These are phyloP conservation scores for Ooceraea biroi DNA, from an alignment of 1,140 invertebrate species.

Conservation along the genomic window DNA sequence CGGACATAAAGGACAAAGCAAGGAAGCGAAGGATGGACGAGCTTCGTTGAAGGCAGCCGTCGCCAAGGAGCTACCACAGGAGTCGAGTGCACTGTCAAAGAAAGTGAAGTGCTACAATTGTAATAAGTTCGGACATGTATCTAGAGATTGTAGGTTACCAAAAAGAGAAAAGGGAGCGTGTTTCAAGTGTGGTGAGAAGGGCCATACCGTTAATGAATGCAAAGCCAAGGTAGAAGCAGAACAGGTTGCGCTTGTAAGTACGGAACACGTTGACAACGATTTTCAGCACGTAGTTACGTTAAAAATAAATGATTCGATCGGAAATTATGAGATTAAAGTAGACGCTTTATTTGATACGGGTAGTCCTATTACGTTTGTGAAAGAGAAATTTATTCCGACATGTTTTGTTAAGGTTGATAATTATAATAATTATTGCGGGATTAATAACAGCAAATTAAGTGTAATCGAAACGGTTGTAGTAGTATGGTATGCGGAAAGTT, in stretches of 20 bases:
- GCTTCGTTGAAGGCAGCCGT: not conserved
- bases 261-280: not conserved
- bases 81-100: too few relatives aligned
- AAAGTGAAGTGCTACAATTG: conserved; percentile 15
- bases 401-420: too few relatives aligned
- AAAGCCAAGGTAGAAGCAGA: not conserved
- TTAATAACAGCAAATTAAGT: conserved; percentile 9
- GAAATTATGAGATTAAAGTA: too few relatives aligned
- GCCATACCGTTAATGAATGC: not conserved
- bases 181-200: conserved; percentile 1
- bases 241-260: not conserved
- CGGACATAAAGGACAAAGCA: not conserved
- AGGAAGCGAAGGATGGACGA: not conserved
- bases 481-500: not conserved
- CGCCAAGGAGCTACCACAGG: not conserved
- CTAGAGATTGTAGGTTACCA: not conserved
- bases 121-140: not conserved
- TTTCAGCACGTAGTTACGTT: conserved; percentile 1
- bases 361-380: conserved; percentile 15
- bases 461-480: not conserved
- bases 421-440: conserved; percentile 7
- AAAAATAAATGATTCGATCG: too few relatives aligned
- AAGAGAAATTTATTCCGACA: not conserved
- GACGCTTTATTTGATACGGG: conserved; percentile 16
- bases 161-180: not conserved